Evolutionary conservation across 1,140 invertebrate genomes (phyloP).

Genomic region (Mamestra configurata): DNA sequence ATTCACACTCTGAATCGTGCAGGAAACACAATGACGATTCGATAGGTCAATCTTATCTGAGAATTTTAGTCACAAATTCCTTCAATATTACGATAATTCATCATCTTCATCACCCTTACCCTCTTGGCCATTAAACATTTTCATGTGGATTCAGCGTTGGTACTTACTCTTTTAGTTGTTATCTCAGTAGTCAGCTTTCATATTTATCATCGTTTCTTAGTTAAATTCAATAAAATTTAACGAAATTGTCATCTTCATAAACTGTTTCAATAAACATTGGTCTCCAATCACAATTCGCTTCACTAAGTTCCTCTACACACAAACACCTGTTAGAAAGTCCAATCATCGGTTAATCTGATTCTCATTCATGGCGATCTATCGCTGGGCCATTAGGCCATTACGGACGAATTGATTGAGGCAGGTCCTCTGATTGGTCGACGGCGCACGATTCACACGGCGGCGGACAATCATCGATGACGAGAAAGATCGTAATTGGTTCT

Average conservation of each 20-base stretch:
- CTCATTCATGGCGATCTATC: slow-evolving; percentile 11
- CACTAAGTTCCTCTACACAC: slow-evolving; percentile 1
- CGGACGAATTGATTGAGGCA: slow-evolving; percentile 38
- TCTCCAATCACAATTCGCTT: background rate
- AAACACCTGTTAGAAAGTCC: slow-evolving; percentile 51
- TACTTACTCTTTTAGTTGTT: too few species aligned
- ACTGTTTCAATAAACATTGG: background rate
- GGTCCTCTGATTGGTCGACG: slow-evolving; percentile 7
- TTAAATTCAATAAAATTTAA: background rate
- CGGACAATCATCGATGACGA: background rate
- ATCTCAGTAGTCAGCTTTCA: too few species aligned
- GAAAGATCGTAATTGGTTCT: slow-evolving; percentile 16
- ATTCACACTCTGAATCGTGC: background rate
- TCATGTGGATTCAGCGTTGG: too few species aligned
- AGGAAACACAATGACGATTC: background rate
- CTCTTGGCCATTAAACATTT: too few species aligned
- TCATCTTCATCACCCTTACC: too few species aligned
- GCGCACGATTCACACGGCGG: slow-evolving; percentile 14
- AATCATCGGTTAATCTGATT: slow-evolving; percentile 43
- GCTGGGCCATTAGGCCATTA: slow-evolving; percentile 13
- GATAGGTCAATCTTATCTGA: background rate
- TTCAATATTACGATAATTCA: background rate
- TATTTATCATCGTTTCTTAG: too few species aligned
- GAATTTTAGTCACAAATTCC: background rate
- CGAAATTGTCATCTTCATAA: background rate